These are phyloP conservation scores for Brachionus calyciflorus DNA, from an alignment of 1,140 invertebrate genomes.

Conservation along the genomic window DNA sequence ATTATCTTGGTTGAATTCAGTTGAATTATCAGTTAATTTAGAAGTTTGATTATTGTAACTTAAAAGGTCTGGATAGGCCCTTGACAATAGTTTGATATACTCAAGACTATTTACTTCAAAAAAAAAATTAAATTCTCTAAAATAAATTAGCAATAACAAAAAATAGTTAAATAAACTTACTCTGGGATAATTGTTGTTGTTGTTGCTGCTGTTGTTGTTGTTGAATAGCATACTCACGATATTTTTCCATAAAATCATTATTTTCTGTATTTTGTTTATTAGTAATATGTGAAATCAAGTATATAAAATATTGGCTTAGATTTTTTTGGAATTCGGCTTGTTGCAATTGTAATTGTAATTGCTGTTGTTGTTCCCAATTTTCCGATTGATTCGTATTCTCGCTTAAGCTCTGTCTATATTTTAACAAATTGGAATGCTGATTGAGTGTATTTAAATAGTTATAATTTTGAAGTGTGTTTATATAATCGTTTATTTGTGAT, in stretches of 20 bases:
- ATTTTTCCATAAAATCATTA: not conserved
- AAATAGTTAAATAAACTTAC: too few relatives aligned
- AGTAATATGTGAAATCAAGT: not conserved
- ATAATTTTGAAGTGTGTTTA: not conserved
- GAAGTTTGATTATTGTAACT: not conserved
- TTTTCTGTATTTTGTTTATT: not conserved
- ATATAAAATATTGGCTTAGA: too few relatives aligned
- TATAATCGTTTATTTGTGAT: not conserved
- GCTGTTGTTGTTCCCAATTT: not conserved
- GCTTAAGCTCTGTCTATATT: not conserved
- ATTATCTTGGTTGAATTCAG: not conserved
- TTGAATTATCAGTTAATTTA: not conserved
- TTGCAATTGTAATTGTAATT: not conserved
- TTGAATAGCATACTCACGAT: not conserved
- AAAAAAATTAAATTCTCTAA: not conserved
- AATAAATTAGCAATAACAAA: not conserved
- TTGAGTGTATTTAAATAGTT: not conserved
- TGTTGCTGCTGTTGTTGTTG: not conserved
- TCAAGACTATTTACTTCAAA: too few relatives aligned
- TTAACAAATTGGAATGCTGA: not conserved
- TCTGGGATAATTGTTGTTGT: not conserved
- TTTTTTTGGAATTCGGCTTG: not conserved
- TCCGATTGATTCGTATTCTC: not conserved
- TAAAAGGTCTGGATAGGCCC: too few relatives aligned
- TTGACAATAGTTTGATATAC: too few relatives aligned